Evolutionary conservation across 1,140 invertebrate genomes (phyloP).

Genomic region (Musca vetustissima): DNA sequence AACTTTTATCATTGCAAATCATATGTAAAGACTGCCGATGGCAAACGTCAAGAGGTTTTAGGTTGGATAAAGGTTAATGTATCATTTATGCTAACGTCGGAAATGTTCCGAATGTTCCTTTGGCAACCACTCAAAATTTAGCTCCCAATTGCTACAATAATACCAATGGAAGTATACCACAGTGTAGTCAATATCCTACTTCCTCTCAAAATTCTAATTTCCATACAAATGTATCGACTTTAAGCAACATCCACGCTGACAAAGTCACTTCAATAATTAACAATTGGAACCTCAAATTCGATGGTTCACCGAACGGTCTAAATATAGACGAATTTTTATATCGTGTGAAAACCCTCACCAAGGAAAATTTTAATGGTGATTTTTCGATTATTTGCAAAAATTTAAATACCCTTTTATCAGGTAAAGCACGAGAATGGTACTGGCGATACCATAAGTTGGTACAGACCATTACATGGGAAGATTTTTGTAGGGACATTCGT

Average conservation of each 20-base stretch:
- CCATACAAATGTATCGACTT: no score
- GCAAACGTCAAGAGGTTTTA: no score
- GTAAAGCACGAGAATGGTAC: slow-evolving; percentile 6
- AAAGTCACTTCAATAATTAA: background rate
- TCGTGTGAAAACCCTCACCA: background rate
- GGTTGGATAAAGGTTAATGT: no score
- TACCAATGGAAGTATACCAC: no score
- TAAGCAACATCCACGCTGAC: background rate
- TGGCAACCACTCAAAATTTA: no score
- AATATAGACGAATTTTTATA: slow-evolving; percentile 13
- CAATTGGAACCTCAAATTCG: slow-evolving; percentile 11
- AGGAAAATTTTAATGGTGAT: slow-evolving; percentile 1
- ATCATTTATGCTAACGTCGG: no score
- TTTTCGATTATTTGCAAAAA: slow-evolving; percentile 3
- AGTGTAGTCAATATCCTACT: no score
- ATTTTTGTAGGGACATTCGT: slow-evolving; percentile 8
- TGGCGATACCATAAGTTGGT: slow-evolving; percentile 18
- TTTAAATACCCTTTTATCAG: background rate
- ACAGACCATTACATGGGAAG: background rate
- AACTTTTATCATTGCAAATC: no score
- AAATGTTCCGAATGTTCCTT: no score
- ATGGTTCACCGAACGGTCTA: background rate
- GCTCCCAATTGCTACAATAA: no score
- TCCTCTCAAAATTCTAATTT: no score
- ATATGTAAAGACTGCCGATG: no score